Base-by-base conservation (phyloP, 1,140 invertebrate species). In the Ceratina japonica region DNA sequence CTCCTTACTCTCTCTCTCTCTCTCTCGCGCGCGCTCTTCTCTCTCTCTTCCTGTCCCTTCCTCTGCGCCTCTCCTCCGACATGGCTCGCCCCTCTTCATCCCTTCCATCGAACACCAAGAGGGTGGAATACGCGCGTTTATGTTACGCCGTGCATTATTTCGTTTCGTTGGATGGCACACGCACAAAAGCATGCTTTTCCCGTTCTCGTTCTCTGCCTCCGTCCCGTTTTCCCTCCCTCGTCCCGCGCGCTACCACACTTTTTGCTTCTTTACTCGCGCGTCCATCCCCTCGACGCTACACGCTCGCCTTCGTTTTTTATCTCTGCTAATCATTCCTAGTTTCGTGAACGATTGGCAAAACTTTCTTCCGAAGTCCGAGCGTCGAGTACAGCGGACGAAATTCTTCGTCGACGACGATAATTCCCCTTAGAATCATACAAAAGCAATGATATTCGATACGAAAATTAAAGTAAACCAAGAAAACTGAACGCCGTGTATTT, bases 101-200 rank as follows among this genome's bases (percentile, higher is more conserved):
- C 79, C 84, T 76, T 81, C 78, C 74, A 51, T 20, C 52, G 20
- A 13, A 16, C 13, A 1, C 15, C n/a, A 51, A 24, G 49, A 84
- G 84, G 82, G 83, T 79, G 71, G 75, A 84, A 68, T 84, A 81
- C 72, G 77, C 74, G 80, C 80, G 79, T 85, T 86, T 86, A 84
- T 75, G 83, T 86, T 86, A 83, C 84, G 80, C 80, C 63, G 20
- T 76, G 75, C 75, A 80, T 85, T 86, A 86, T 86, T 86, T 81
- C 84, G 83, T 86, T 86, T 82, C 74, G 75, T 66, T 85, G 83
- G 80, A 72, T 75, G 80, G 75, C 66, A 76, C 84, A 85, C 80
- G 83, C 83, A 72, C 80, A 85, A 84, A 84, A 85, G 62, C 49
- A 37, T 37, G n/a, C 12, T 44, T 10, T 44, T 44, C 18, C 18